Evolutionary conservation across 2,888 invertebrate genomes (phyloP).

Genomic region (Bimastos eiseni): DNA sequence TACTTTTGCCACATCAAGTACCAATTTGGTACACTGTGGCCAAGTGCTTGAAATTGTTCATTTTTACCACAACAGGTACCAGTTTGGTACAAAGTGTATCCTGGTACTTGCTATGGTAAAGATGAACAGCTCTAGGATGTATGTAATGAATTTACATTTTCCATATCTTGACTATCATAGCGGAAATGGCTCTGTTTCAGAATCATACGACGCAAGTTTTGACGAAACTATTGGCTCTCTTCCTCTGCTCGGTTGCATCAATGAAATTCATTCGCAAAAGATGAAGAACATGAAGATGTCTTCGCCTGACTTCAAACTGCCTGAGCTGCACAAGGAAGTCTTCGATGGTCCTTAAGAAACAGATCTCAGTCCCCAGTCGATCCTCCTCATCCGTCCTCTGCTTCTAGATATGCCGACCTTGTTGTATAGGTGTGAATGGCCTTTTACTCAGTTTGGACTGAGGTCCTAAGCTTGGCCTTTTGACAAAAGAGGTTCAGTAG

Average conservation of each 20-base stretch:
- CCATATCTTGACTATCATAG: not conserved
- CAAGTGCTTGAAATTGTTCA: too few species aligned
- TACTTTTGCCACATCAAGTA: too few species aligned
- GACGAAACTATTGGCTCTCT: conserved; percentile 21
- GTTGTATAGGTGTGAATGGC: not conserved
- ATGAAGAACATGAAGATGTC: conserved; percentile 58
- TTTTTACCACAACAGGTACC: too few species aligned
- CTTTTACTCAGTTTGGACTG: not conserved
- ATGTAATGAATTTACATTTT: conserved; percentile 25
- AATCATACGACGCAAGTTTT: conserved; percentile 2
- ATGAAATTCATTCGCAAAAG: conserved; percentile 54
- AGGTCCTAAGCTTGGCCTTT: not conserved
- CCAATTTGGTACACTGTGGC: too few species aligned
- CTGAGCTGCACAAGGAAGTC: conserved; percentile 56
- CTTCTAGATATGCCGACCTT: not conserved
- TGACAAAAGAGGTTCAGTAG: not conserved
- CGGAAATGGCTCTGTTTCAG: not conserved
- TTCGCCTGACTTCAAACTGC: conserved; percentile 39
- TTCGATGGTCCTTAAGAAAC: conserved; percentile 38
- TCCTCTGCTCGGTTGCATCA: conserved; percentile 45
- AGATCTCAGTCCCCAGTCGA: not conserved
- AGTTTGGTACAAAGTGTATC: too few species aligned
- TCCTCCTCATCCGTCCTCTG: not conserved
- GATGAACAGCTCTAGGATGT: not conserved
- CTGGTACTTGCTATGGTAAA: too few species aligned